A percentile compares a stretch with the other conserved stretches of the same genome.
phyloP scores from a whole-genome alignment of 2,797 vertebrate species.

The Acanthopagrus latus region DNA sequence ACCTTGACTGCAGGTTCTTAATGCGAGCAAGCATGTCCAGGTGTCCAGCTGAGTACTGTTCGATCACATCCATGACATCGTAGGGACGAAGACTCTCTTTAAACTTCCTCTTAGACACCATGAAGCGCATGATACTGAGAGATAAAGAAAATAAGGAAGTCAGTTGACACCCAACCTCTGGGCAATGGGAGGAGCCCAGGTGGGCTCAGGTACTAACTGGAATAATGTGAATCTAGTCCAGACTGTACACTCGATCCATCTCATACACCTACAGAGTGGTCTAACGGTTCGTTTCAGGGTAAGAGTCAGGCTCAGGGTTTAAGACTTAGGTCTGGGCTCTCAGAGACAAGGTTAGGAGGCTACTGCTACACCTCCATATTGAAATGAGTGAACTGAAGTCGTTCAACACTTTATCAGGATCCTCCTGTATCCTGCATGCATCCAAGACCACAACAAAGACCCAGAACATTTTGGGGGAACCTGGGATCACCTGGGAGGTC shows the following conservation, averaged over 20 bases:
- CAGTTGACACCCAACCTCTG: conserved; percentile 7
- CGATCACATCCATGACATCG: conserved; percentile 98
- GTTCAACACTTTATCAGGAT: not conserved
- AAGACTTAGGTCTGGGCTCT: not conserved
- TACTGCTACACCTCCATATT: too few relatives aligned
- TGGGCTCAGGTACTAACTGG: not conserved
- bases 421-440: not conserved
- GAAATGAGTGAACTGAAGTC: too few relatives aligned
- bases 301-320: too few relatives aligned
- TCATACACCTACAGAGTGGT: not conserved
- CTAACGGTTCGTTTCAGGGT: not conserved
- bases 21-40: conserved; percentile 98
- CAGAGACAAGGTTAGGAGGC: not conserved
- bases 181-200: not conserved
- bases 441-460: not conserved
- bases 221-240: not conserved
- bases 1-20: conserved; percentile 99
- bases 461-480: not conserved
- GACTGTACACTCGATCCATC: not conserved
- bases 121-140: conserved; percentile 95
- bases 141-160: conserved; percentile 44
- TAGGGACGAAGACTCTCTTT: conserved; percentile 98
- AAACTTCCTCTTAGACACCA: conserved; percentile 98
- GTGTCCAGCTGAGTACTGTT: conserved; percentile 98
- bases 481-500: too few relatives aligned